Base-by-base conservation (phyloP, 2,888 invertebrate genomes). In the Rhagonycha fulva region DNA sequence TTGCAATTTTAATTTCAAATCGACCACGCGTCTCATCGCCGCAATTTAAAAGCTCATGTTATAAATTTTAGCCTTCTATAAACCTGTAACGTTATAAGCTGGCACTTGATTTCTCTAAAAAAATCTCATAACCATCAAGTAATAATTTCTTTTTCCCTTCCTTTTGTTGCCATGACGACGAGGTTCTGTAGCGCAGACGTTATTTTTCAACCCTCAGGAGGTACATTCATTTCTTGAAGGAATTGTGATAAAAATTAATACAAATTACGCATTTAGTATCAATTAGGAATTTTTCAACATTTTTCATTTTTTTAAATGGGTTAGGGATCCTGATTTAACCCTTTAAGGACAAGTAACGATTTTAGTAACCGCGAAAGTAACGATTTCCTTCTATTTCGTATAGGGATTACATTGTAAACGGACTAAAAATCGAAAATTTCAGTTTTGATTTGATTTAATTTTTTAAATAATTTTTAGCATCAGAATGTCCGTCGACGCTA, bases 101-200 rank as follows among this genome's bases (percentile, higher is more conserved):
- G 68, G 70, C 71, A 77, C 77, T 75, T 78, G 62, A 66, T 77
- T 75, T 71, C 74, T 71, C 79, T 79, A 81, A 83, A 85, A 19
- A 86, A 85, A 81, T 83, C 85, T 85, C 86, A 85, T 86, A 86
- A 86, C 86, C 86, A 86, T 86, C 86, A 86, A 86, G 86, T 86
- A 85, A 87, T 86, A 85, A 86, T 85, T 85, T 83, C 81, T 83
- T 84, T 84, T 79, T 78, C 82, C 85, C 84, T 84, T 83, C 80
- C 81, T 82, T 78, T 76, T 78, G 74, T 78, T 74, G 30, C 76
- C 62, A 77, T 72, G 77, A 68, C 77, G 72, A 77, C 77, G 68
- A 72, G 70, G 61, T 77, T 66, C 74, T 68, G 69, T 71, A 72
- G 67, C 60, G 61, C 69, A 74, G 72, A 68, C 19, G 28, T 68